Base-by-base conservation (phyloP, 1,140 invertebrate genomes). In the Diploscapter pachys region DNA sequence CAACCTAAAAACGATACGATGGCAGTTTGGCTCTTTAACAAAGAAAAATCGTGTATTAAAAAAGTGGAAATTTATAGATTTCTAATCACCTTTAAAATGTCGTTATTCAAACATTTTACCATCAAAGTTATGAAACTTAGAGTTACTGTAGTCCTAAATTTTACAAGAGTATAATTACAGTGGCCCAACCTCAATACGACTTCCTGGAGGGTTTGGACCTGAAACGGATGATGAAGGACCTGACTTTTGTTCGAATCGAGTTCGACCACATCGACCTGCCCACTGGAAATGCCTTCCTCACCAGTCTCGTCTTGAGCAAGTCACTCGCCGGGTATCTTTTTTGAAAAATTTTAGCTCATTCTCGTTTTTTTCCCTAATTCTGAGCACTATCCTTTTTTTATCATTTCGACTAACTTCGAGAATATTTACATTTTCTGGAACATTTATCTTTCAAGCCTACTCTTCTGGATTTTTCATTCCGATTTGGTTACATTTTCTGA, bases 211-310 rank as follows among this genome's bases (percentile, higher is more conserved):
- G 62, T 61, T 11, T 70, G 59, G 56, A 70, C 51, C 13, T 70
- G 4, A 51, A 70, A 50, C 59, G 62, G 62, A 59, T 70, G 55
- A 56, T 70, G 56, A 70, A 70, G 62, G 68, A 70, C 48, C 56
- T 70, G 4, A 61, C 68, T 51, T 70, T 70, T 6, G 31, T 70
- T 6, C 68, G 68, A 50, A 59, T 70, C 8, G 62, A 70, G 62
- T 51, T 70, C 31, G 68, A 70, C 49, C 68, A 70, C 4, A 70
- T 70, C 55, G 48, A 61, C 6, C 55, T 70, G 3, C 68, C 68
- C 55, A 59, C 48, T 3, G 50, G 59, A 5, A 70, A 70, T 54
- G 56, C 55, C 4, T 70, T 70, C 31, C 63, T 9, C 55, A 70
- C 11, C 59, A 61, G 53, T 61, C 63, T 49, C 68, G 62, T 61